Evolutionary conservation across 2,797 vertebrate genomes (phyloP).

Genomic region (Pseudochirops cupreus): DNA sequence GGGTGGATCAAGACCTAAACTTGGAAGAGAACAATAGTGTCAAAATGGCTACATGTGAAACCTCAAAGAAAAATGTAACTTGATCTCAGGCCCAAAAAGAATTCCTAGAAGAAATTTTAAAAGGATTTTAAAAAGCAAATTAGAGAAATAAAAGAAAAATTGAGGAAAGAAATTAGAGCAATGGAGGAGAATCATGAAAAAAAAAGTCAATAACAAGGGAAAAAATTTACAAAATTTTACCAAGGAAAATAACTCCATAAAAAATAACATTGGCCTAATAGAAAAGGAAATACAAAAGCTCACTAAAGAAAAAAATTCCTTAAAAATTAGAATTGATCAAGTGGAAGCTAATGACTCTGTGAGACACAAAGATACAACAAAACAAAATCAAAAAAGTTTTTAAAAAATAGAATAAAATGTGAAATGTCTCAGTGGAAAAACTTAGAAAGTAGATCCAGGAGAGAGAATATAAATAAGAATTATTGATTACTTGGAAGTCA

Average conservation of each 20-base stretch:
- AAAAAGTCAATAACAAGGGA: not conserved
- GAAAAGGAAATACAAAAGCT: not conserved
- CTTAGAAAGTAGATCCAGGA: not conserved
- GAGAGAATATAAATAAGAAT: not conserved
- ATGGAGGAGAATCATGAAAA: too few species aligned
- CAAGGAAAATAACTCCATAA: not conserved
- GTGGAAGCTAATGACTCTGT: not conserved
- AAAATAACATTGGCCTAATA: not conserved
- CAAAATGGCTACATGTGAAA: not conserved
- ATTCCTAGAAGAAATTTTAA: not conserved
- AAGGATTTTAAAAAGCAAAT: not conserved
- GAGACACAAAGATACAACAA: not conserved
- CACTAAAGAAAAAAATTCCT: not conserved
- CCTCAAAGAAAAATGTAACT: not conserved
- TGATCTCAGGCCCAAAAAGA: not conserved
- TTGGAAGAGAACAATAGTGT: not conserved
- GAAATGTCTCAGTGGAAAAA: not conserved
- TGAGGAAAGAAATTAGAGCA: too few species aligned
- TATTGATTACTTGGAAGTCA: not conserved
- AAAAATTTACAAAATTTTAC: not conserved
- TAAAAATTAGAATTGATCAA: not conserved
- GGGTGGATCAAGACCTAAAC: not conserved
- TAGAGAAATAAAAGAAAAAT: not conserved
- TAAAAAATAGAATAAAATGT: not conserved
- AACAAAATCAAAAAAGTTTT: not conserved